Evolutionary conservation across 2,888 invertebrate genomes (phyloP), one percentile per base, ranked within the genome.

Genomic region (Ectemnius cavifrons): DNA sequence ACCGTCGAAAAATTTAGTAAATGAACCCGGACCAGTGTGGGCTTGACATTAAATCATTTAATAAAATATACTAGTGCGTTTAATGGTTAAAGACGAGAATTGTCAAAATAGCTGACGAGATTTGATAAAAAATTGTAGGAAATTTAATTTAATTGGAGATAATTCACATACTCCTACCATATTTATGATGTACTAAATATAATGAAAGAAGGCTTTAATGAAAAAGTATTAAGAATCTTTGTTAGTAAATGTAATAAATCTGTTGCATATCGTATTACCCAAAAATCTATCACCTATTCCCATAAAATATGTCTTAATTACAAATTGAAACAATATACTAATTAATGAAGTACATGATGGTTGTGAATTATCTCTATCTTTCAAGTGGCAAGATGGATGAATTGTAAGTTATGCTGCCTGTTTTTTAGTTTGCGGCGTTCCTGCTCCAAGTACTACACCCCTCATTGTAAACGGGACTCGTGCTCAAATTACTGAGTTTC

Each of bases 371-470:
- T 74, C 69, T 79, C 57, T 52, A 52, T 16, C 52, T 1, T 52
- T 11, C 5, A 52, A 52, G n/a, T 13, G 4, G 5, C 1, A 14
- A 14, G 13, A 0, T 14, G 1, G n/a, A 52, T 52, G 16, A 37
- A 37, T 37, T 37, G 4, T 37, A 4, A 37, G 37, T 37, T 16
- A 14, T 14, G 16, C 1, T 16, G 52, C 52, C 5, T 52, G 59
- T 83, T 69, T 87, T 87, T 63, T 84, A 91, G 91, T 79, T 62
- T 91, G 91, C 73, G 91, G 91, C 20, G 68, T 81, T 57, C 13
- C n/a, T 58, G 8, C 61, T 67, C 11, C 68, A 11, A 65, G 62
- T 1, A 5, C 63, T 23, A 81, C 27, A 63, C 86, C 90, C 2
- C 78, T 89, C 2, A 83, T 91, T 49, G 81, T 86, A 3, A 80